Base-by-base conservation (phyloP, 1,140 invertebrate genomes). In the Cepaea nemoralis region DNA sequence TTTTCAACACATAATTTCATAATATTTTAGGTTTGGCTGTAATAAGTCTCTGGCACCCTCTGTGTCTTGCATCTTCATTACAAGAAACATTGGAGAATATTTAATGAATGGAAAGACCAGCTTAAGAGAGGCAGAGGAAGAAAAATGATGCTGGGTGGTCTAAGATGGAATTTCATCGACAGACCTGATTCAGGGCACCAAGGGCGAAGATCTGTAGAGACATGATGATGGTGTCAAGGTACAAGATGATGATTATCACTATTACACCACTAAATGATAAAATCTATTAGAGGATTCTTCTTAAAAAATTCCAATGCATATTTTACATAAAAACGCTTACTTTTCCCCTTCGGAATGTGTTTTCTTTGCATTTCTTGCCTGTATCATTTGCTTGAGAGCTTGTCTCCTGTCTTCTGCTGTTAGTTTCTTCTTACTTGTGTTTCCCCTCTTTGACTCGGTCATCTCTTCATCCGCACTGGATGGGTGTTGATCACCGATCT, bases 391-490 rank as follows among this genome's bases (percentile, higher is more conserved):
- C 45, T 75, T 33, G 33, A 81, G 45, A 0, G 77, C 73, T 12
- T 66, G 63, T 22, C 14, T 48, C 35, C 69, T 42, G 5, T 78
- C 42, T 31, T 71, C 48, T 55, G 63, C 69, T 63, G 82, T 78
- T 77, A 31, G 22, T 59, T 50, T 81, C 45, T 74, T 81, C 39
- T 55, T 77, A 66, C 71, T 76, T 63, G 83, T 71, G 42, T 75
- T 40, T 63, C 83, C 76, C 71, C 79, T 84, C 69, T 84, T 48
- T 59, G 84, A n/a, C 33, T 16, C 2, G 22, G 22, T 35, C n/a
- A 22, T 81, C 37, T 78, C 50, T 76, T 77, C 48, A 37, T 76
- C 45, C 40, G 70, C 48, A 39, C 78, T 69, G 0, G 78, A 80
- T 33, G 50, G 67, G 35, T 33, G 55, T n/a, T 66, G 71, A 24